These are phyloP conservation scores for Ernsta delagoae DNA, from an alignment of 2,888 invertebrate species.

Conservation along the genomic window DNA sequence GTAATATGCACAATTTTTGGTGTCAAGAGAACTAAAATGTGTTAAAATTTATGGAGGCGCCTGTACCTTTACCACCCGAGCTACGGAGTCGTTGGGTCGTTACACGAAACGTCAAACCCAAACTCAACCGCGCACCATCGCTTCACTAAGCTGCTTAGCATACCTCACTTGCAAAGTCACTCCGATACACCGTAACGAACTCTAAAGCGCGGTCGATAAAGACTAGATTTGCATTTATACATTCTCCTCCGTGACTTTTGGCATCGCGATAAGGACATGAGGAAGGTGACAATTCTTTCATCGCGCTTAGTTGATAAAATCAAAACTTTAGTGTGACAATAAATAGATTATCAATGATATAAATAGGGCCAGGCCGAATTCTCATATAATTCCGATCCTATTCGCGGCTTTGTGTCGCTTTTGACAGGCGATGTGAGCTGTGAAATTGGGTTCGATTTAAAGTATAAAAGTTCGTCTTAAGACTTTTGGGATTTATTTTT, in stretches of 20 bases:
- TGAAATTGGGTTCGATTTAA: constrained; percentile 83
- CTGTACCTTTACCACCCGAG: constrained; percentile 54
- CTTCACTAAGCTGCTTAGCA: constrained; percentile 79
- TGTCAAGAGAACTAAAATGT: neutral
- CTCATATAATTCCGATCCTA: constrained; percentile 75
- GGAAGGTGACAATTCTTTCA: constrained; percentile 82
- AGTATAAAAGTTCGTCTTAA: constrained; percentile 77
- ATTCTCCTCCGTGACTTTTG: constrained; percentile 68
- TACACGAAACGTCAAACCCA: constrained; percentile 71
- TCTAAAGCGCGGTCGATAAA: constrained; percentile 47
- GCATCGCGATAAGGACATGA: constrained; percentile 74
- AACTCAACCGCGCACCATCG: constrained; percentile 69
- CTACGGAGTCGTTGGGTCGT: constrained; percentile 64
- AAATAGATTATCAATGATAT: constrained; percentile 83
- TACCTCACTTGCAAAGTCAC: constrained; percentile 53
- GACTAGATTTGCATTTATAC: constrained; percentile 43
- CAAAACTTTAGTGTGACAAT: constrained; percentile 82
- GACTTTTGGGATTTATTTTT: constrained; percentile 71
- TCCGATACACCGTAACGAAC: constrained; percentile 49
- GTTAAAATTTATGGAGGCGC: constrained; percentile 39
- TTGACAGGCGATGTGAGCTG: constrained; percentile 83
- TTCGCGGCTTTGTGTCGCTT: constrained; percentile 80
- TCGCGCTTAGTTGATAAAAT: constrained; percentile 77
- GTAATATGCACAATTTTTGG: too few relatives aligned
- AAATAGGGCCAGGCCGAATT: constrained; percentile 81